Evolutionary conservation across 2,113 vertebrate species (phyloP), one percentile per base, ranked within the genome.

Genomic region (Laticauda laticaudata): DNA sequence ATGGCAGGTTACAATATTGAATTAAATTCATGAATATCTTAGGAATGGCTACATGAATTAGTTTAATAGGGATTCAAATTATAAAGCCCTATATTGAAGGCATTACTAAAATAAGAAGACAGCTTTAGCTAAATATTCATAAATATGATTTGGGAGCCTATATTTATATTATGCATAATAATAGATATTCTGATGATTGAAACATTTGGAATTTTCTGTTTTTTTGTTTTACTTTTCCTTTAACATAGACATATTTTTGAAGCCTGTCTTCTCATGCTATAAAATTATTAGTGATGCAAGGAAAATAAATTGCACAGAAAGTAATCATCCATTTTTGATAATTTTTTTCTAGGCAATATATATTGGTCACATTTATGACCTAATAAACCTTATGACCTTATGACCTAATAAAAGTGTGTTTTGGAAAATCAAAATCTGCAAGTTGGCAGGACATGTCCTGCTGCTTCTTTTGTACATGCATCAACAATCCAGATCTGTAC

Each of bases 61-160:
- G 91, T 94, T 92, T 91, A 93, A 93, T 94, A 94, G 94, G 94
- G 93, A 95, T 88, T 39, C 20, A 94, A 94, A 95, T 94, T 21
- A 21, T 2, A 43, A 3, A 48, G 87, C 92, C 55, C 39, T 48
- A 24, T 23, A 88, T 29, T 57, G 29, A 53, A 61, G 59, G 86
- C 64, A 93, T 55, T 92, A 55, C 34, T 94, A 91, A 91, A 94
- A 91, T n/a, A n/a, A 11, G 54, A 1, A 87, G 93, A 94, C 12
- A 92, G 92, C 90, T 88, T 56, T 29, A 94, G 69, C 94, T 94
- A 94, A 94, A 95, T 93, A 93, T 92, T 95, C 29, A 39, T 3
- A 43, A 54, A 51, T 92, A 69, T 48, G 87, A 75, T 87, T 94
- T 53, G 39, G 54, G 29, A 90, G 93, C 95, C 94, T 89, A 87